Conservation (phyloP, 1,140 invertebrate species). For the Rhizoglyphus robini region DNA sequence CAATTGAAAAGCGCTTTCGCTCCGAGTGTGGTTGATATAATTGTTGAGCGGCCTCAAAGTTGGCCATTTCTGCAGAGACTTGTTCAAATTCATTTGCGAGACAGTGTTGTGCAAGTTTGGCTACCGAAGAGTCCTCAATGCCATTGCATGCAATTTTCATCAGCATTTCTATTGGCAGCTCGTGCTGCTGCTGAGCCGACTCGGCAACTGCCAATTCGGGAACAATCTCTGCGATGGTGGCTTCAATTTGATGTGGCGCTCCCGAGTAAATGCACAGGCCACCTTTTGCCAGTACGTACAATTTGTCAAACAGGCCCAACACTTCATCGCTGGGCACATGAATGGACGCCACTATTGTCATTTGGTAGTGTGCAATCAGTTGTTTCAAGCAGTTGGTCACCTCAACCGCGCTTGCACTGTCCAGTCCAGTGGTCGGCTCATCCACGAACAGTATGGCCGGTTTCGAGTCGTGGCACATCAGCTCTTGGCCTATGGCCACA, state of each 20-base stretch:
- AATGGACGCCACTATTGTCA: conserved; percentile 15
- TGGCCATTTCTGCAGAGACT: neutral
- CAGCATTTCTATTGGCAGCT: neutral
- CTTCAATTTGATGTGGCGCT: neutral
- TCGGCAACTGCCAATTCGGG: neutral
- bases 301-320: conserved; percentile 10
- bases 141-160: conserved; percentile 7
- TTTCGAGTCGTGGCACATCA: conserved; percentile 51
- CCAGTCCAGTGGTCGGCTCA: conserved; percentile 46
- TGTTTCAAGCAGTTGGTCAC: neutral
- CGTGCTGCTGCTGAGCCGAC: neutral
- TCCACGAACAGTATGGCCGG: conserved; percentile 69
- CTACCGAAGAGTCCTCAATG: neutral
- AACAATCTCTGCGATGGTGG: too few species aligned
- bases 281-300: conserved; percentile 19
- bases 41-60: neutral
- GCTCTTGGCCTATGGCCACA: conserved; percentile 5
- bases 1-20: neutral
- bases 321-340: conserved; percentile 17
- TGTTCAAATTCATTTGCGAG: neutral
- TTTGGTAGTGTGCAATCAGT: neutral
- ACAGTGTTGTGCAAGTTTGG: neutral
- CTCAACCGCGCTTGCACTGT: neutral
- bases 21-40: neutral
- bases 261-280: conserved; percentile 18